Base-by-base conservation (phyloP, 2,888 invertebrate species). In the Euplexia lucipara region DNA sequence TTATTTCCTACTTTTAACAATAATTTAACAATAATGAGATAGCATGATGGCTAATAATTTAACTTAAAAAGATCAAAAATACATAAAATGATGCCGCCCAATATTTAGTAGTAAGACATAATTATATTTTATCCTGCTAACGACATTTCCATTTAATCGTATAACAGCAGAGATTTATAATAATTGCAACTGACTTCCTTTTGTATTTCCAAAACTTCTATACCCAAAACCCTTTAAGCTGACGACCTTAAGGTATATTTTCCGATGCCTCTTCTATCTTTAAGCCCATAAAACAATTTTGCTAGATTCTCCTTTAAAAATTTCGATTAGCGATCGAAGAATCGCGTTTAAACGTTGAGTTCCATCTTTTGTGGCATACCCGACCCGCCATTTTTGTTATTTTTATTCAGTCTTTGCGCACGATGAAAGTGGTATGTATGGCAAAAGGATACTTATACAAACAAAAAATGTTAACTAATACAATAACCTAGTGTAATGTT, bases 11-110 rank as follows among this genome's bases (percentile, higher is more conserved):
- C n/a, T 20, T 30, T 26, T 30, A 35, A 35, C 39, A 16, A 20
- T 42, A 10, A 37, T 66, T 37, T 34, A 6, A 34, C 2, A 47
- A 26, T 12, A 35, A 47, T 64, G 20, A 35, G n/a, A 71, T 71
- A 22, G 37, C 6, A 22, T 20, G 16, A 45, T 37, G 1, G 22
- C 9, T 41, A 14, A 32, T 14, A 37, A 7, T 37, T 14, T 51
- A 34, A 1, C 18, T 34, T 1, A 39, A 45, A 10, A 26, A 10
- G 1, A 59, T 14, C 10, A 7, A 5, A 39, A 16, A 16, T 0
- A 45, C 37, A 60, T 26, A 18, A n/a, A 10, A 34, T 16, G 5
- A 20, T 16, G 1, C 14, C 18, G 12, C 34, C 37, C 8, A 34
- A 32, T 41, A 34, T 5, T 62, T 20, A 5, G 9, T 1, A n/a